These are phyloP conservation scores for Mycalesis mineus DNA, from an alignment of 2,888 invertebrate genomes.

Conservation along the genomic window DNA sequence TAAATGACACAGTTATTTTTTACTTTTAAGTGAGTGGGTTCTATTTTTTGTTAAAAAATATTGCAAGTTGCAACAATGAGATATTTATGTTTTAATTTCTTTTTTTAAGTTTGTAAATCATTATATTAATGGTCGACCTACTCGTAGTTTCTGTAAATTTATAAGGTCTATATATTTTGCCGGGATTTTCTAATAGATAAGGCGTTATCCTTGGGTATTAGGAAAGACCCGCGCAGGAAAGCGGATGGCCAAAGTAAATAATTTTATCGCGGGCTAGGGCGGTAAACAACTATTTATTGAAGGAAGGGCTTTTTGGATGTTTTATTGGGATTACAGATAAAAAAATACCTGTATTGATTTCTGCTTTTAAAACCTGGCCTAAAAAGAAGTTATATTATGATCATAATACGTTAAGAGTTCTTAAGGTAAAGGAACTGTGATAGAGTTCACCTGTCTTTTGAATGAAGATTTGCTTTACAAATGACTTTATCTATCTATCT, in stretches of 20 bases:
- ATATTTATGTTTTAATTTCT: too few species aligned
- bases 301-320: constrained; percentile 1
- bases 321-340: constrained; percentile 6
- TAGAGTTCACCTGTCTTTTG: too few species aligned
- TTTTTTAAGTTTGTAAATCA: not conserved
- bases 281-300: constrained; percentile 17
- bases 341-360: not conserved
- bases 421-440: too few species aligned
- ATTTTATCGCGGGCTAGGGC: constrained; percentile 20
- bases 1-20: too few species aligned
- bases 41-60: too few species aligned
- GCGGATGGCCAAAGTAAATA: constrained; percentile 20
- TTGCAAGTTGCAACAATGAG: too few species aligned
- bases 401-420: too few species aligned
- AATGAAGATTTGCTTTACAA: too few species aligned
- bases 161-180: constrained; percentile 25
- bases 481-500: too few species aligned
- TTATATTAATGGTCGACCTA: not conserved
- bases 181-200: constrained; percentile 28
- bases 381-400: too few species aligned
- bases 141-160: constrained; percentile 4
- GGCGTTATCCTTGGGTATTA: constrained; percentile 21
- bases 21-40: too few species aligned
- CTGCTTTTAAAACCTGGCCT: too few species aligned
- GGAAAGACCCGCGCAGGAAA: constrained; percentile 14